Evolutionary conservation across 2,113 vertebrate genomes (phyloP).

Genomic region (Axis porcinus): DNA sequence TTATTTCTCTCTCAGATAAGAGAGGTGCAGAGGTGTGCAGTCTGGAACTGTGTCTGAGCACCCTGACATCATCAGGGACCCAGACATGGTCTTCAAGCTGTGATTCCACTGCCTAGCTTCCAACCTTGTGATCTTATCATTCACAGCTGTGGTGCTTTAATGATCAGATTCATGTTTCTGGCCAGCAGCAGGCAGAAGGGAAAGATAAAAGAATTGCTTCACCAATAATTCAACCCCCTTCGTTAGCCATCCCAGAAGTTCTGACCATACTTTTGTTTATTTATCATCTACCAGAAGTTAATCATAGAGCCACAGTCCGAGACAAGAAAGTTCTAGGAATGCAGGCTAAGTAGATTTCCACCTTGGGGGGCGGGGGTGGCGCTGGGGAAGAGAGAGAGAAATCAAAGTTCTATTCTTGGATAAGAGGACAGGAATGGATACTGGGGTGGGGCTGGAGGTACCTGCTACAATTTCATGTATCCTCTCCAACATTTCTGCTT

Average conservation of each 20-base stretch:
- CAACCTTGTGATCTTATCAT: neutral
- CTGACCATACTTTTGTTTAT: neutral
- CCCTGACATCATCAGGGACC: too few species aligned
- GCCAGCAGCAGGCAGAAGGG: neutral
- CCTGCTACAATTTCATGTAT: neutral
- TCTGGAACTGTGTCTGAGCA: neutral
- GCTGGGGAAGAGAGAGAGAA: fast-evolving
- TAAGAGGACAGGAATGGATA: neutral
- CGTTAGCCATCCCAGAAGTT: neutral
- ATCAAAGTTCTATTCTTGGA: neutral
- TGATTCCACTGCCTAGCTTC: neutral
- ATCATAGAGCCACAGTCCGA: neutral
- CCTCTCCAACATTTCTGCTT: neutral
- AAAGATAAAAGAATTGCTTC: neutral
- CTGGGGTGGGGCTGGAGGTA: neutral
- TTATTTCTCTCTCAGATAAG: neutral
- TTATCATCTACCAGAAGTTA: neutral
- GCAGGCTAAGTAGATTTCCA: neutral
- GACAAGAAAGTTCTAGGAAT: neutral
- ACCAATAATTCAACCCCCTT: neutral
- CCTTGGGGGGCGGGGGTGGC: too few species aligned
- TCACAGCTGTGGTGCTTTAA: neutral
- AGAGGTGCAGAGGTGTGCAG: neutral
- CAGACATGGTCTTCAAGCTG: neutral
- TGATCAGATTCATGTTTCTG: neutral